These are phyloP conservation scores for Nomada lathburiana DNA, from an alignment of 2,888 invertebrate species.

Conservation along the genomic window DNA sequence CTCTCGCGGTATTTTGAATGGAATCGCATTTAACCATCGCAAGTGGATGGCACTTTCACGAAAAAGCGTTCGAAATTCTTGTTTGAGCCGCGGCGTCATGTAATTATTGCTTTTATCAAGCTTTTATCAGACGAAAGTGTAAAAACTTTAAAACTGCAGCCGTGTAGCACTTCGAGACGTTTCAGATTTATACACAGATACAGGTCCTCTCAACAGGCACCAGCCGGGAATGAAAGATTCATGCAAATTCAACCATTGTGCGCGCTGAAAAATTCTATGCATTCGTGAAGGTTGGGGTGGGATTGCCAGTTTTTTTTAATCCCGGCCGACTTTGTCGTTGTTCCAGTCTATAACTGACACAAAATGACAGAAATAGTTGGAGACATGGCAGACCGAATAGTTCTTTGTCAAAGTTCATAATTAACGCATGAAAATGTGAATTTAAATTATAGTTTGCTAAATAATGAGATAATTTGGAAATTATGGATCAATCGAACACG, in stretches of 20 bases:
- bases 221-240: slow-evolving; percentile 38
- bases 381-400: neutral
- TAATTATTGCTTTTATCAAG: slow-evolving; percentile 30
- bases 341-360: slow-evolving; percentile 14
- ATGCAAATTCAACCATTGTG: slow-evolving; percentile 48
- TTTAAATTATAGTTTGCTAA: no score
- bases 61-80: slow-evolving; percentile 33
- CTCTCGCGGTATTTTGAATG: neutral
- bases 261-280: slow-evolving; percentile 70
- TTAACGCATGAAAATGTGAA: no score
- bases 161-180: slow-evolving; percentile 34
- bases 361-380: neutral
- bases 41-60: slow-evolving; percentile 1
- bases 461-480: no score
- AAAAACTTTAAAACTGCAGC: slow-evolving; percentile 44
- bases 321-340: slow-evolving; percentile 16
- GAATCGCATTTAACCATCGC: slow-evolving; percentile 20
- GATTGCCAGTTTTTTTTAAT: slow-evolving; percentile 1
- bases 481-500: no score
- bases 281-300: slow-evolving; percentile 52
- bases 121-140: slow-evolving; percentile 22
- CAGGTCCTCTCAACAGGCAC: neutral
- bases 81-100: slow-evolving; percentile 4
- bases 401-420: neutral
- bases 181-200: slow-evolving; percentile 31